These are phyloP conservation scores for Drosophila pegasa DNA, from an alignment of 2,888 invertebrate genomes.

Conservation along the genomic window DNA sequence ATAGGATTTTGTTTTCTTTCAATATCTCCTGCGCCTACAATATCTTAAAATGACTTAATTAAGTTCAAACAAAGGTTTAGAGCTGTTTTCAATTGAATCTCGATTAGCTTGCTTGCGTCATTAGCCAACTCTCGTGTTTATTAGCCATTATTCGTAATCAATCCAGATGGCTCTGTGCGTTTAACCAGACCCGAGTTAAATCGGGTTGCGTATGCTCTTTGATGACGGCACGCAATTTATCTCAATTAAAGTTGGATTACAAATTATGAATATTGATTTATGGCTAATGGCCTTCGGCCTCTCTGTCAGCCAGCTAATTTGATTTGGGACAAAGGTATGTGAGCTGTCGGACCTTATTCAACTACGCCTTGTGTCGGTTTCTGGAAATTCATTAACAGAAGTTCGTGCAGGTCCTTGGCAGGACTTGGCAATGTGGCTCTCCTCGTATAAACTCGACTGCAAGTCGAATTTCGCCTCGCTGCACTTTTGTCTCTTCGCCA, in stretches of 20 bases:
- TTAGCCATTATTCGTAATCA: constrained; percentile 35
- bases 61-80: not conserved
- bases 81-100: not conserved
- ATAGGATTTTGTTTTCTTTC: no score
- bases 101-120: not conserved
- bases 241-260: constrained; percentile 65
- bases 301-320: constrained; percentile 29
- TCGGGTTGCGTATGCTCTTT: not conserved
- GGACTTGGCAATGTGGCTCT: constrained; percentile 16
- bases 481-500: constrained; percentile 62
- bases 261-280: constrained; percentile 72
- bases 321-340: constrained; percentile 39
- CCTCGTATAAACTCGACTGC: constrained; percentile 22
- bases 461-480: constrained; percentile 33
- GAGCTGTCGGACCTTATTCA: constrained; percentile 22
- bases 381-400: constrained; percentile 48
- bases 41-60: not conserved
- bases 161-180: not conserved
- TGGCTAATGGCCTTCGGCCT: constrained; percentile 11
- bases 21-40: no score
- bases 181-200: constrained; percentile 3
- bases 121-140: constrained; percentile 8
- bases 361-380: constrained; percentile 11
- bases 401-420: constrained; percentile 21
- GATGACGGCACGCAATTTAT: constrained; percentile 51